Base-by-base conservation (phyloP, 2,113 vertebrate genomes). In the Sander lucioperca region DNA sequence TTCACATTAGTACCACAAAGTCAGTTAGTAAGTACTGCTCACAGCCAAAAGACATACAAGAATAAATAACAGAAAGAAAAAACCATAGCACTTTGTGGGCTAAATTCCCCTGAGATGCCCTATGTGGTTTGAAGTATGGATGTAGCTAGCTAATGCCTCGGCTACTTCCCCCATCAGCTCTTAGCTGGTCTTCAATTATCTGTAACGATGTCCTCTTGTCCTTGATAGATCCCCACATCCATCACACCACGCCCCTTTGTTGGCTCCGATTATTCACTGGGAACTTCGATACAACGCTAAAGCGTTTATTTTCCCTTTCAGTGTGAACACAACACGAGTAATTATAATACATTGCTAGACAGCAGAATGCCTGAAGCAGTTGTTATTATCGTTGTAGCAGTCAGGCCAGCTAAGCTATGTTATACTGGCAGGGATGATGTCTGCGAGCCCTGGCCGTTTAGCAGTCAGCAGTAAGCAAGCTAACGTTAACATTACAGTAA, bases 171-270 rank as follows among this genome's bases (percentile, higher is more conserved):
- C 39, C 25, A 71, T 64, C 56, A 64, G 69, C 69, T 77, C 36
- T 69, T 0, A 68, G 48, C 50, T 36, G 13, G 2, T 77, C 23
- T 63, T 39, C 39, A 43, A 11, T 68, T 48, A 54, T 56, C 48
- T 58, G 56, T 51, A 51, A 69, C 63, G 33, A 68, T 19, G 86
- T 72, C 82, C 19, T 70, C 33, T 76, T 12, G 45, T 57, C 80
- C 74, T 63, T 13, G 0, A 57, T 13, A 30, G 15, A 80, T 39
- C 16, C 51, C 7, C 50, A 53, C n/a, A 33, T 75, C 7, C 61
- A 59, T 67, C 68, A 61, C 16, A 9, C 79, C 76, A 91, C 77
- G 68, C 76, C 86, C 59, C 80, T 80, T 50, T 36, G 15, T 1
- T 2, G 53, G 62, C 61, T 30, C 66, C 11, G n/a, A 70, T 66